A percentile compares a stretch with the other conserved stretches of the same genome.
These are phyloP conservation scores for Adrianichthys oophorus DNA, from an alignment of 2,797 vertebrate genomes.

Conservation along the genomic window DNA sequence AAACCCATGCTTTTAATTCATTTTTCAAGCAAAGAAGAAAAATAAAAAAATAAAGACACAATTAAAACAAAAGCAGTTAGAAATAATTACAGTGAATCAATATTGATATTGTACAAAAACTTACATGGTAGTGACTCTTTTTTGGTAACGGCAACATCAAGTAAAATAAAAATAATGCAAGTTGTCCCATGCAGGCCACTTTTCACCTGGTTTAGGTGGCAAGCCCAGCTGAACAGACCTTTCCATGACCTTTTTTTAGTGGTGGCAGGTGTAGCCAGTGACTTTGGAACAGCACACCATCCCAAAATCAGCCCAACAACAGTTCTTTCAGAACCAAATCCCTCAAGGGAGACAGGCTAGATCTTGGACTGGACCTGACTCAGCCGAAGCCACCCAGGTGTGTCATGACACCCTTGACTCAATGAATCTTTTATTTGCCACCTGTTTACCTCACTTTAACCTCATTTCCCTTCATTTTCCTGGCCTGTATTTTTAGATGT, in stretches of 20 bases:
- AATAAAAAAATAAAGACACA: too few species aligned
- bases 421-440: constrained; percentile 49
- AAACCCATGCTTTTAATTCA: too few species aligned
- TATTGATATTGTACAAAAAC: too few species aligned
- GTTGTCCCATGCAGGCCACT: constrained; percentile 18
- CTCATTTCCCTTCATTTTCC: constrained; percentile 49
- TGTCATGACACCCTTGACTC: constrained; percentile 28
- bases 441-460: constrained; percentile 59
- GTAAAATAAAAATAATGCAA: constrained; percentile 15
- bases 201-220: constrained; percentile 33
- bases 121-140: not conserved
- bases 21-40: too few species aligned
- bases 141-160: not conserved
- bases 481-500: constrained; percentile 43
- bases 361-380: constrained; percentile 46
- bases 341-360: constrained; percentile 33
- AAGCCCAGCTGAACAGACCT: constrained; percentile 58
- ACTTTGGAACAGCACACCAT: constrained; percentile 40
- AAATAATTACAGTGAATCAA: too few species aligned
- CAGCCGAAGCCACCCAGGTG: constrained; percentile 59
- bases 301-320: constrained; percentile 46
- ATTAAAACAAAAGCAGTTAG: too few species aligned
- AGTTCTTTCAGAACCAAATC: constrained; percentile 51
- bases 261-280: constrained; percentile 53
- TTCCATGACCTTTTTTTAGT: constrained; percentile 59